These are phyloP conservation scores for Drosophila arawakana DNA, from an alignment of 1,140 invertebrate species.

Conservation along the genomic window DNA sequence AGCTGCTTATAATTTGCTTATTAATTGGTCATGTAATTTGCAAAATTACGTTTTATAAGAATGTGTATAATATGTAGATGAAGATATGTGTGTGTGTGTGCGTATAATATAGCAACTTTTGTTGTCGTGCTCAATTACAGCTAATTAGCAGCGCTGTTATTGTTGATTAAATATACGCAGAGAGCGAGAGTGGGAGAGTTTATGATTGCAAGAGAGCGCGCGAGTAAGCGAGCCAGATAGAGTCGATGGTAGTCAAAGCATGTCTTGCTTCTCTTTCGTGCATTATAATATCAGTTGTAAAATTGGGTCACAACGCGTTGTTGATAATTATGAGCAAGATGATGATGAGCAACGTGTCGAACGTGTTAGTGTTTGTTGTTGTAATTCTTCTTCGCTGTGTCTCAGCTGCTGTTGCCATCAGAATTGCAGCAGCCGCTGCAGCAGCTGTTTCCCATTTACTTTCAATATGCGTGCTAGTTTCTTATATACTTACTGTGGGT, in stretches of 20 bases:
- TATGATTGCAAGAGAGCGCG: neutral
- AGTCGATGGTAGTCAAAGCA: conserved; percentile 12
- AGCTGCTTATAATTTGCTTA: conserved; percentile 66
- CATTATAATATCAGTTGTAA: conserved; percentile 73
- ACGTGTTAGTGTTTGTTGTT: conserved; percentile 44
- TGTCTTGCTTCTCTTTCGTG: neutral
- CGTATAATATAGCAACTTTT: conserved; percentile 36
- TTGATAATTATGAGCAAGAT: conserved; percentile 51
- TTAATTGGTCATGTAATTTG: conserved; percentile 58
- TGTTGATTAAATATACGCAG: conserved; percentile 57
- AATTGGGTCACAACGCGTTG: conserved; percentile 70
- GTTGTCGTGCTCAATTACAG: conserved; percentile 66
- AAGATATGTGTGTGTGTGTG: conserved; percentile 16
- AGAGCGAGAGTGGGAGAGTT: conserved; percentile 12
- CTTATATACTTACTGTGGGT: neutral
- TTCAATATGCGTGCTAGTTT: conserved; percentile 66
- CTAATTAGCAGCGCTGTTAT: conserved; percentile 71
- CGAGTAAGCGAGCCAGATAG: conserved; percentile 5
- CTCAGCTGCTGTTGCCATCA: conserved; percentile 53
- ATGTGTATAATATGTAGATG: conserved; percentile 2
- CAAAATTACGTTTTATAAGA: conserved; percentile 34
- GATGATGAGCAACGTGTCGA: conserved; percentile 68
- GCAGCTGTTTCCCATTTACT: conserved; percentile 71
- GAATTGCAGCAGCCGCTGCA: conserved; percentile 42
- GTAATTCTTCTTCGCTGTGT: conserved; percentile 9